Percentiles rank a stretch among this genome's conserved stretches.
phyloP scores from a whole-genome alignment of 2,888 invertebrate species.

The Ischnura elegans region DNA sequence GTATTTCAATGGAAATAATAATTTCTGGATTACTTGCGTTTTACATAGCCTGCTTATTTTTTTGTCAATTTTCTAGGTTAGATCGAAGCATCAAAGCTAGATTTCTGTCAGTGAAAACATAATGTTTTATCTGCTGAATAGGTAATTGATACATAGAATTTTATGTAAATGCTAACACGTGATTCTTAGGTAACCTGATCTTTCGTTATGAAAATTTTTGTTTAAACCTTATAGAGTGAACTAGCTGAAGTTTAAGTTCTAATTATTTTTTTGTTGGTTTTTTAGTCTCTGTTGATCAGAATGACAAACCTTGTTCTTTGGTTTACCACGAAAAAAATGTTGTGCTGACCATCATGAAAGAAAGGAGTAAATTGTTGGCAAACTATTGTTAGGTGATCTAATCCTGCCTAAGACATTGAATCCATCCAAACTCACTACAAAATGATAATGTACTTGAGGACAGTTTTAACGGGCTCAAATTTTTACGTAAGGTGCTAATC shows the following conservation, averaged over 20 bases:
- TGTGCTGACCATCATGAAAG: not conserved
- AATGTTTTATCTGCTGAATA: no score
- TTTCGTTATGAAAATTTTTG: no score
- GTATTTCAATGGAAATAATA: not conserved
- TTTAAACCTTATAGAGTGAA: no score
- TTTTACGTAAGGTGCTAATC: not conserved
- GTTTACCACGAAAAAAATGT: not conserved
- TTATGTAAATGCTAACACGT: not conserved
- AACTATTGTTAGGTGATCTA: not conserved
- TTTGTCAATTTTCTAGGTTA: no score
- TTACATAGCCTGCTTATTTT: no score
- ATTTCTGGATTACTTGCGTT: no score
- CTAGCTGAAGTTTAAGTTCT: no score
- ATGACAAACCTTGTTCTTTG: not conserved
- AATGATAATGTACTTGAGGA: not conserved
- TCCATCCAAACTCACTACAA: not conserved
- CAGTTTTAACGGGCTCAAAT: not conserved
- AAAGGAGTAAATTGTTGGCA: not conserved
- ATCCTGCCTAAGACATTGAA: not conserved
- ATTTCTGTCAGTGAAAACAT: no score
- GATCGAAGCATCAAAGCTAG: no score
- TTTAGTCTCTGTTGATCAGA: not conserved
- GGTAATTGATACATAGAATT: not conserved
- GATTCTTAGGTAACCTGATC: no score
- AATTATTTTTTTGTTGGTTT: not conserved